Conservation (phyloP, 1,140 invertebrate genomes). For the Paraescarpia echinospica region DNA sequence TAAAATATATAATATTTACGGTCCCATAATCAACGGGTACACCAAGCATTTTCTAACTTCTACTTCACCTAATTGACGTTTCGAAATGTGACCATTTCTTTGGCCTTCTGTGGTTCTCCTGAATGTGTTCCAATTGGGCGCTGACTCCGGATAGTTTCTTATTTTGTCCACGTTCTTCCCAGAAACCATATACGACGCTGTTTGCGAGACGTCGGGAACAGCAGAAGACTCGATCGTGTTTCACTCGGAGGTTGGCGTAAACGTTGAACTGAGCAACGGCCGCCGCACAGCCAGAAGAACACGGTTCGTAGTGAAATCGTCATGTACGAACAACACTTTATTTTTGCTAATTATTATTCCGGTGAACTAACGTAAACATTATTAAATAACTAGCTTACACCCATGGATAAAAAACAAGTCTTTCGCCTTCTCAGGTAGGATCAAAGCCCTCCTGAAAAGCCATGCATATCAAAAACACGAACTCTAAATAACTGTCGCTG, state of each 20-base stretch:
- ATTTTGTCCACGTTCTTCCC: not conserved
- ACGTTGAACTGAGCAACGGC: not conserved
- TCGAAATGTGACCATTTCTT: not conserved
- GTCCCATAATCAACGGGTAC: not conserved
- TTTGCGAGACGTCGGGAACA: not conserved
- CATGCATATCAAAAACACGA: not conserved
- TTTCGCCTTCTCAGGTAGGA: not conserved
- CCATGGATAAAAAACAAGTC: no score
- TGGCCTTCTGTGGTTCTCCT: not conserved
- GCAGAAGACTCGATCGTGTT: not conserved
- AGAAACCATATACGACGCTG: not conserved
- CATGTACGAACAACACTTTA: not conserved
- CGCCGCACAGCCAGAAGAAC: not conserved
- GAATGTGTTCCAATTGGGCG: not conserved
- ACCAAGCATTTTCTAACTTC: not conserved
- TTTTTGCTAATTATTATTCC: no score
- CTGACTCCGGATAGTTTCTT: not conserved
- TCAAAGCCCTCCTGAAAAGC: not conserved
- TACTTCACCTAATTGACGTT: not conserved
- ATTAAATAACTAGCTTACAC: not conserved
- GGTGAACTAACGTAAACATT: not conserved
- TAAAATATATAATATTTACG: no score
- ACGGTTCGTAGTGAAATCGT: not conserved
- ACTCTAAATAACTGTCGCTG: not conserved
- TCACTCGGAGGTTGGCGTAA: not conserved